These are phyloP conservation scores for Spheniscus mendiculus DNA, from an alignment of 2,113 vertebrate genomes.

Conservation along the genomic window DNA sequence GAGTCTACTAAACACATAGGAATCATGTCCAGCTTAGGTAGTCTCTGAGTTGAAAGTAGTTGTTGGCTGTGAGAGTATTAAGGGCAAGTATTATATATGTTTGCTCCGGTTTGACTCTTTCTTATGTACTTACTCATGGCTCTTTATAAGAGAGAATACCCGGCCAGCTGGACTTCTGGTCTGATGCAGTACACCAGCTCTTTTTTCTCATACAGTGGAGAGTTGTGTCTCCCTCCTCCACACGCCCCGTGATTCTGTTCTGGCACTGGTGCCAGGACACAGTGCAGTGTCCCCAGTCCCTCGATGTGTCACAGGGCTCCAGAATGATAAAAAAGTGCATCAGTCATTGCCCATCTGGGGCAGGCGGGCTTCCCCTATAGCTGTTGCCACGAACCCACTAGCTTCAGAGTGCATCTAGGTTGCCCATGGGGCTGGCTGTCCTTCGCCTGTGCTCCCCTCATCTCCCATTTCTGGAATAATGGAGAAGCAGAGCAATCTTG, in stretches of 20 bases:
- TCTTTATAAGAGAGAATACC: neutral
- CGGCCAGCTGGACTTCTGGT: neutral
- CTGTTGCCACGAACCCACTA: neutral
- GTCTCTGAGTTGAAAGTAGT: neutral
- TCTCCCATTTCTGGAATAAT: neutral
- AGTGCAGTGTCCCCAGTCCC: neutral
- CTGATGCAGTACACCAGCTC: neutral
- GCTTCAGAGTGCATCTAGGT: neutral
- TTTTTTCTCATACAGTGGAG: neutral
- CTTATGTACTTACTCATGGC: neutral
- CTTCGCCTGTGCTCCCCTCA: neutral
- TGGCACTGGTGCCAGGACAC: neutral
- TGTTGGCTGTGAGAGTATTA: neutral
- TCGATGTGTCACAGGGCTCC: neutral
- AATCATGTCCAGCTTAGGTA: neutral
- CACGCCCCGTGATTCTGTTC: accelerated
- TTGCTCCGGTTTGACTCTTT: neutral
- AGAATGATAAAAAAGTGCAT: neutral
- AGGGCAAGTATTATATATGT: neutral
- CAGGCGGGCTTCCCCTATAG: neutral
- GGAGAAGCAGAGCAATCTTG: neutral
- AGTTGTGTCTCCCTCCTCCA: neutral
- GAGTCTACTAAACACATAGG: neutral
- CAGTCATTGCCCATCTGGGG: neutral
- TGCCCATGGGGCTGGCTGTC: neutral